phyloP scores from a whole-genome alignment of 2,888 invertebrate species.

The Andrena minutula region DNA sequence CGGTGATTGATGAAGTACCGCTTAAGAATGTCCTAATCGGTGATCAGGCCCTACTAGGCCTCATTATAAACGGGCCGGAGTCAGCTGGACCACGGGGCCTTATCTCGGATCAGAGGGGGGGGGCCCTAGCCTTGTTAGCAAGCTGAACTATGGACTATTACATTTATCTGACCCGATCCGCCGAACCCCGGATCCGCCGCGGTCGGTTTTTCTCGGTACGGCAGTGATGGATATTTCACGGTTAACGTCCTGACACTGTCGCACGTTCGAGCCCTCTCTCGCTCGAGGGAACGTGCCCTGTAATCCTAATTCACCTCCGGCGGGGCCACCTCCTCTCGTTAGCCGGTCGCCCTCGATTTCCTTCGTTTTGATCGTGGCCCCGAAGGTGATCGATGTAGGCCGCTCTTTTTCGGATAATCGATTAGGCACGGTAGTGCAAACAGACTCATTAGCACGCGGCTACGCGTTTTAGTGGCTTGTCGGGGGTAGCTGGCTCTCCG shows the following conservation, averaged over 20 bases:
- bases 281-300: constrained; percentile 63
- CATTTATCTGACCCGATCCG: constrained; percentile 79
- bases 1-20: constrained; percentile 81
- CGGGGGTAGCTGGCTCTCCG: background rate
- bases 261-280: constrained; percentile 55
- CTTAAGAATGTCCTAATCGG: constrained; percentile 82
- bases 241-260: constrained; percentile 73
- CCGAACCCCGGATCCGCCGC: constrained; percentile 67
- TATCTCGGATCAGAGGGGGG: constrained; percentile 78
- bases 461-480: background rate
- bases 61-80: constrained; percentile 76
- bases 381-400: background rate
- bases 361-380: background rate
- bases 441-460: background rate
- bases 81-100: constrained; percentile 66
- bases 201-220: constrained; percentile 70
- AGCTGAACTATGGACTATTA: constrained; percentile 80
- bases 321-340: constrained; percentile 42
- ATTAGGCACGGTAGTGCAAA: background rate
- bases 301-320: constrained; percentile 61
- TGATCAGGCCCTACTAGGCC: constrained; percentile 78
- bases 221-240: constrained; percentile 76
- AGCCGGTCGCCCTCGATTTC: constrained; percentile 2
- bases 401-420: background rate
- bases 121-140: constrained; percentile 79